phyloP scores from a whole-genome alignment of 2,113 vertebrate genomes.

The Misgurnus mizolepis region DNA sequence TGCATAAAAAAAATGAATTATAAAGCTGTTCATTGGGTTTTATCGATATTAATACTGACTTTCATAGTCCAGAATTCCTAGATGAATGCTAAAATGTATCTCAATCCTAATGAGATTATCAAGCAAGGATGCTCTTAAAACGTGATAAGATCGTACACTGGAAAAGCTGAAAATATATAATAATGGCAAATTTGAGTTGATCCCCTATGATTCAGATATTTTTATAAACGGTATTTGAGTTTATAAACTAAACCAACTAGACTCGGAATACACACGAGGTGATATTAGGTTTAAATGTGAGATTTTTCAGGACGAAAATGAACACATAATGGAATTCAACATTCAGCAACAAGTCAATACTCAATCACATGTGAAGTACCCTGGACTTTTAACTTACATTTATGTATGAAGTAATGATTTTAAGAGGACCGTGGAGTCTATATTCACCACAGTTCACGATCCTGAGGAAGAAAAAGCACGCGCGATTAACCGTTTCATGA shows the following conservation, averaged over 20 bases:
- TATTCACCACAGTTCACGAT: not conserved
- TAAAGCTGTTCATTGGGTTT: too few species aligned
- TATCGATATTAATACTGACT: too few species aligned
- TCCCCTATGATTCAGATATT: too few species aligned
- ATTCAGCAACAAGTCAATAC: conserved; percentile 9
- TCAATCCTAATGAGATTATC: too few species aligned
- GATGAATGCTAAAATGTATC: too few species aligned
- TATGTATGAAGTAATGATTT: not conserved
- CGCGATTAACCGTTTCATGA: not conserved
- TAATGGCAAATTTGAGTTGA: too few species aligned
- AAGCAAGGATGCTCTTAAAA: too few species aligned
- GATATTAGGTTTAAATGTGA: not conserved
- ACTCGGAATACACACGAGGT: not conserved
- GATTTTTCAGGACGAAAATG: too few species aligned
- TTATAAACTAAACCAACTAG: not conserved
- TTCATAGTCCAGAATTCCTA: too few species aligned
- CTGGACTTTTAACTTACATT: not conserved
- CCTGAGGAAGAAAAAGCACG: not conserved
- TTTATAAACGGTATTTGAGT: not conserved
- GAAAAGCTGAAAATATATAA: too few species aligned
- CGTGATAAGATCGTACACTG: too few species aligned
- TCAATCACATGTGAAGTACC: not conserved
- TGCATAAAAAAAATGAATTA: too few species aligned
- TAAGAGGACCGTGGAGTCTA: not conserved
- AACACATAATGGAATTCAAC: not conserved